These are phyloP conservation scores for Drosophila birchii DNA, from an alignment of 2,888 invertebrate species.

Conservation along the genomic window DNA sequence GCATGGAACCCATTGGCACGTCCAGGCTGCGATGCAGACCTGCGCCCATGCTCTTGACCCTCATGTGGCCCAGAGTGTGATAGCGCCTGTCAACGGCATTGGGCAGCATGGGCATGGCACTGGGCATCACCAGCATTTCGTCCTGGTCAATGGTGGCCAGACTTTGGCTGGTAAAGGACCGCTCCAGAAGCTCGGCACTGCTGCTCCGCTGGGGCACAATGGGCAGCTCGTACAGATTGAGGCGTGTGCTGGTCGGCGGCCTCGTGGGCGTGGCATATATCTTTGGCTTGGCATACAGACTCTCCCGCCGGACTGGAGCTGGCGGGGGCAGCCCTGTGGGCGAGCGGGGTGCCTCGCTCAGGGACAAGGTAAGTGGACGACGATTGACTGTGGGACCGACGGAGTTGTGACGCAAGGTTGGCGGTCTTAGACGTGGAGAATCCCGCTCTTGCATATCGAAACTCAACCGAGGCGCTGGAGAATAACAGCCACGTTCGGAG, in stretches of 20 bases:
- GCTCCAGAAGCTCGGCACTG: slow-evolving; percentile 83
- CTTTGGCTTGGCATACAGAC: slow-evolving; percentile 82
- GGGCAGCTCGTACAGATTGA: slow-evolving; percentile 74
- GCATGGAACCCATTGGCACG: slow-evolving; percentile 79
- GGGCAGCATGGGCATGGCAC: slow-evolving; percentile 83
- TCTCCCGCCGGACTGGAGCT: slow-evolving; percentile 80
- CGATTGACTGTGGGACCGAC: slow-evolving; percentile 58
- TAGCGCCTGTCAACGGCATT: slow-evolving; percentile 82
- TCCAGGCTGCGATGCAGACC: slow-evolving; percentile 79
- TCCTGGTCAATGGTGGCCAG: slow-evolving; percentile 82
- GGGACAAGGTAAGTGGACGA: slow-evolving; percentile 67
- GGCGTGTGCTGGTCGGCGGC: slow-evolving; percentile 61
- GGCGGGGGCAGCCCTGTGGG: slow-evolving; percentile 77
- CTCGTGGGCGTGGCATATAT: slow-evolving; percentile 73
- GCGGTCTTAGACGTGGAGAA: slow-evolving; percentile 52
- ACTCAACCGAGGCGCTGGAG: slow-evolving; percentile 69
- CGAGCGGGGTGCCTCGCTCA: slow-evolving; percentile 72
- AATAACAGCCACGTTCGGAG: slow-evolving; percentile 77
- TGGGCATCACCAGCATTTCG: slow-evolving; percentile 82
- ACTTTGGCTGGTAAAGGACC: slow-evolving; percentile 80
- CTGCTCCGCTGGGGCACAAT: slow-evolving; percentile 82
- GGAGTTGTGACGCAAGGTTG: slow-evolving; percentile 67
- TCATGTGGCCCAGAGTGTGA: slow-evolving; percentile 84
- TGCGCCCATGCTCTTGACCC: slow-evolving; percentile 82
- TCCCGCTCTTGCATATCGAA: slow-evolving; percentile 82